phyloP scores from a whole-genome alignment of 2,797 vertebrate genomes.

The Okamejei kenojei region DNA sequence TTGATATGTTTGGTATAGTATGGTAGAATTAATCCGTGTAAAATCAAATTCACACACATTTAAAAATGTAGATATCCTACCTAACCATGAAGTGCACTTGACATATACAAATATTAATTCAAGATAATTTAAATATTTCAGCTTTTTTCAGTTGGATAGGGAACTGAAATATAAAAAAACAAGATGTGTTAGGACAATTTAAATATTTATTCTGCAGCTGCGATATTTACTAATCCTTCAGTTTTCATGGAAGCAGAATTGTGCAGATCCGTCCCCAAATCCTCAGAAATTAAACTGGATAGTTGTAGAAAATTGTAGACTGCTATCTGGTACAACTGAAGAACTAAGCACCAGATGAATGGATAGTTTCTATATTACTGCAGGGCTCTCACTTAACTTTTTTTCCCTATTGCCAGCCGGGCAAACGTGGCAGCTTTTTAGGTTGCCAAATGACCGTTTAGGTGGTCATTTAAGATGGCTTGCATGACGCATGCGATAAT shows the following conservation, averaged over 20 bases:
- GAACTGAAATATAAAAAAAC: too few relatives aligned
- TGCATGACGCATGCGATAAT: too few relatives aligned
- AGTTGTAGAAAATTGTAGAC: not conserved
- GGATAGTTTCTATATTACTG: not conserved
- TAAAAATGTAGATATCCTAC: not conserved
- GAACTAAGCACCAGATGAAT: not conserved
- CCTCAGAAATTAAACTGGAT: not conserved
- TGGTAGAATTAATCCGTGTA: not conserved
- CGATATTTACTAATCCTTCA: not conserved
- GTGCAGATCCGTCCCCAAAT: not conserved
- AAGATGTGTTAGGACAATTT: not conserved
- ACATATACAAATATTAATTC: not conserved
- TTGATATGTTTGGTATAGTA: not conserved
- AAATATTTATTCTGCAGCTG: not conserved
- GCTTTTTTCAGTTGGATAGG: too few relatives aligned
- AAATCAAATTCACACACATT: not conserved
- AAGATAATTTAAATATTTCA: not conserved
- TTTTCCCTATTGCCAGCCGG: too few relatives aligned
- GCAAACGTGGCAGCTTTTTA: too few relatives aligned
- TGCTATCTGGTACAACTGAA: not conserved
- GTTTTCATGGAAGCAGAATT: not conserved
- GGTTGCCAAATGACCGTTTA: too few relatives aligned
- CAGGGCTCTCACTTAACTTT: too few relatives aligned
- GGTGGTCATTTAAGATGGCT: too few relatives aligned
- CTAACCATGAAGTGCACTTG: not conserved